Evolutionary conservation across 2,888 invertebrate species (phyloP), one percentile per base, ranked within the genome.

Genomic region (Gonocerus acuteangulatus): DNA sequence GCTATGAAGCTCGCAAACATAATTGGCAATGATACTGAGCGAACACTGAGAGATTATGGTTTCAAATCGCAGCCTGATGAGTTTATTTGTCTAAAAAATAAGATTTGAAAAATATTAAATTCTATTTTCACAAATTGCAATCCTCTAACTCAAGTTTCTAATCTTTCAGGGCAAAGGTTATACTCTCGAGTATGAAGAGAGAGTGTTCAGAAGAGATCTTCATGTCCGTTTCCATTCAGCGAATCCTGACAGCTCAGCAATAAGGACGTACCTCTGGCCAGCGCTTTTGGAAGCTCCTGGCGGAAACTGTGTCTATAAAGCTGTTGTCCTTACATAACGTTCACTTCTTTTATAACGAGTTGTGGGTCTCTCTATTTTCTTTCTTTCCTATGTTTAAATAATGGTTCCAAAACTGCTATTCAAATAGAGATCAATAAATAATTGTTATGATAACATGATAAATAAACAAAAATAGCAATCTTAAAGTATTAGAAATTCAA

Each of bases 191-290:
- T 80, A 80, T 69, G 81, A 81, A 66, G 74, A 76, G 11, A 71
- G 76, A 21, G 78, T 80, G 34, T 82, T 86, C 76, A 82, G 85
- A 65, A 81, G 84, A 2, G 87, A 88, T 67, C 80, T 83, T 68
- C 92, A 93, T 75, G 85, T 86, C 6, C 81, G 91, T 2, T 88
- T 87, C 75, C 85, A 88, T 70, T 77, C 82, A 0, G 83, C 90
- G 1, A 85, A 89, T 71, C 80, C 83, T 1, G 83, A 84, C 67
- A 85, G 84, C 7, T 85, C 86, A 72, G 80, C 82, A 49, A 86
- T 93, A 69, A 82, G 84, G 71, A 83, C 86, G 1, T 91, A 89
- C 74, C 78, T 93, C 56, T 93, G 93, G 93, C 93, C 93, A 1
- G 87, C 89, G 1, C 78, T 93, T 48, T 78, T 89, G 74, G 86